Base-by-base conservation (phyloP, 2,888 invertebrate genomes). In the Ophion obscuratus region DNA sequence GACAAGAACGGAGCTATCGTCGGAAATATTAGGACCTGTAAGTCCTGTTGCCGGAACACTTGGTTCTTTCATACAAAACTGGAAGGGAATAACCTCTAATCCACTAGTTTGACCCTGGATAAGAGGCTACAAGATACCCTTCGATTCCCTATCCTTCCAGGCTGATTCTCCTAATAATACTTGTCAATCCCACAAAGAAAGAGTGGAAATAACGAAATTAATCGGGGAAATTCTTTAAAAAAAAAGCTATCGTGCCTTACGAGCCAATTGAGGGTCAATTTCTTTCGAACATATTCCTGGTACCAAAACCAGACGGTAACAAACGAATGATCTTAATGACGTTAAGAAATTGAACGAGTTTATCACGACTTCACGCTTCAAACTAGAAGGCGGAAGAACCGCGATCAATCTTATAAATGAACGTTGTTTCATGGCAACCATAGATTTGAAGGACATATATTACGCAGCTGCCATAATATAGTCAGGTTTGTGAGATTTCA, bases 401-500 rank as follows among this genome's bases (percentile, higher is more conserved):
- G 82, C 64, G 6, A 62, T 36, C 47, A 64, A 61, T 11, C 59
- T 87, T 14, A 67, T 83, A 36, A 74, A 62, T 53, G 78, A 81
- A 1, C 57, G 71, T 14, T 76, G 57, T 44, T 86, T 83, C 44
- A 81, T 83, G 77, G 67, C 53, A 20, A 79, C 67, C 10, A 10
- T 84, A 10, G 75, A 84, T 62, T 68, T 87, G 4, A 73, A 87
- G 14, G 80, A 87, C 61, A 77, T 84, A 11, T 83, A 85, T 47
- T 62, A 73, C 64, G n/a, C 84, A 67, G 75, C 90, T 10, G 67
- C 88, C 9, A 70, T 90, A 11, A 10, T 79, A n/a, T 11, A 47
- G 2, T 10, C 36, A 11, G 67, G 84, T 89, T 84, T 81, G 79
- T 90, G 14, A 78, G 87, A 47, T 90, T 90, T 81, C 24, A 59